phyloP scores from a whole-genome alignment of 2,888 invertebrate genomes.

The Oscheius sp. region DNA sequence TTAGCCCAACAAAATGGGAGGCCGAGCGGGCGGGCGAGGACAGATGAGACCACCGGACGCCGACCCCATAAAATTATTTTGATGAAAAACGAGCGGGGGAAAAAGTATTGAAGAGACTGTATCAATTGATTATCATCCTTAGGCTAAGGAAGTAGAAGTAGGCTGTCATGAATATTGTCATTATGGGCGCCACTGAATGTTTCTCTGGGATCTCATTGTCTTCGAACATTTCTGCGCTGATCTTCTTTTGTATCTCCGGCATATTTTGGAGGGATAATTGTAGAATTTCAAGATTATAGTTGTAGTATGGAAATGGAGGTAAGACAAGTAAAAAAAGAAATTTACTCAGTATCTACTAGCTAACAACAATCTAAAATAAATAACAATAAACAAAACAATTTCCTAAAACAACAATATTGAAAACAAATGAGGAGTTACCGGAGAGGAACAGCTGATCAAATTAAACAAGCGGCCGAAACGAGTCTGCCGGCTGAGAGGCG shows the following conservation, averaged over 20 bases:
- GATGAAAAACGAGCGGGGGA: too few relatives aligned
- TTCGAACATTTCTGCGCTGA: too few relatives aligned
- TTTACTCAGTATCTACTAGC: not conserved
- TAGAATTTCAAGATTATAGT: too few relatives aligned
- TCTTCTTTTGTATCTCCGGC: too few relatives aligned
- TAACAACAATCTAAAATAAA: slow-evolving; percentile 1
- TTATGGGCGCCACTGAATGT: too few relatives aligned
- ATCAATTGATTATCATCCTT: too few relatives aligned
- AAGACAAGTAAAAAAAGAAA: not conserved
- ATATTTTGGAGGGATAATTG: too few relatives aligned
- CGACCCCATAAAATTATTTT: not conserved
- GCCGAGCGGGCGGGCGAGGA: slow-evolving; percentile 3
- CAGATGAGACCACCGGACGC: slow-evolving; percentile 5
- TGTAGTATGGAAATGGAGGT: too few relatives aligned
- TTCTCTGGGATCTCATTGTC: too few relatives aligned
- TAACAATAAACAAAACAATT: slow-evolving; percentile 5
- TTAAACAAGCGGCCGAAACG: slow-evolving; percentile 19
- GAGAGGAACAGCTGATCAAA: slow-evolving; percentile 28
- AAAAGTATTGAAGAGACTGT: too few relatives aligned
- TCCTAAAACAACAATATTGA: slow-evolving; percentile 7
- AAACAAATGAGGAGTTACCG: not conserved
- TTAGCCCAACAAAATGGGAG: slow-evolving; percentile 24
- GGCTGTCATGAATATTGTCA: too few relatives aligned
- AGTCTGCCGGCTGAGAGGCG: slow-evolving; percentile 24
- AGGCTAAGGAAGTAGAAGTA: too few relatives aligned